Percentiles rank a stretch among this genome's conserved stretches.
Evolutionary conservation across 2,797 vertebrate genomes (phyloP).

Genomic region (Xiphorhynchus erythropygius): DNA sequence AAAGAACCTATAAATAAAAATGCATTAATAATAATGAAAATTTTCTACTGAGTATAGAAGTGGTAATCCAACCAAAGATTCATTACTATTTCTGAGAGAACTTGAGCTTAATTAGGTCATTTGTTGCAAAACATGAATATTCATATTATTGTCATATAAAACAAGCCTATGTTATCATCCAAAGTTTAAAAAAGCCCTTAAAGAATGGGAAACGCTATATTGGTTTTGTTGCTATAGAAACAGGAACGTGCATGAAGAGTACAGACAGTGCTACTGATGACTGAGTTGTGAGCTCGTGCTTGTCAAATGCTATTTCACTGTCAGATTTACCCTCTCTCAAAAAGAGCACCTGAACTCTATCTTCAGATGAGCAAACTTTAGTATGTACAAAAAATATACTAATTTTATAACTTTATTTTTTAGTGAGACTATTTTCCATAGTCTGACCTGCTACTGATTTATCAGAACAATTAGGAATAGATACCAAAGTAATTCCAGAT

Average conservation of each 20-base stretch:
- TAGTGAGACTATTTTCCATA: neutral
- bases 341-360: neutral
- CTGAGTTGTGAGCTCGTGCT: neutral
- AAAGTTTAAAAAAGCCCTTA: neutral
- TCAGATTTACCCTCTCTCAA: neutral
- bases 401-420: neutral
- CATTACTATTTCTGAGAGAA: neutral
- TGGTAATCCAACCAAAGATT: neutral
- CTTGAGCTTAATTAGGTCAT: slow-evolving; percentile 7
- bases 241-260: neutral
- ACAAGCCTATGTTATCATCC: neutral
- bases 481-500: neutral
- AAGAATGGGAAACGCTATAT: neutral
- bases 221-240: slow-evolving; percentile 39
- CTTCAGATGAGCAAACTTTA: neutral
- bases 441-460: neutral
- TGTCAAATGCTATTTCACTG: neutral
- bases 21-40: slow-evolving; percentile 32
- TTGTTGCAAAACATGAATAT: slow-evolving; percentile 16
- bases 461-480: neutral
- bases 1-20: slow-evolving; percentile 58
- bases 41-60: slow-evolving; percentile 12
- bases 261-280: neutral
- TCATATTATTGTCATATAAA: slow-evolving; percentile 6
- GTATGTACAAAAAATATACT: neutral